A percentile compares a stretch with the other conserved stretches of the same genome.
Conservation (phyloP, 2,113 vertebrate species). For the Harpagus bidentatus region DNA sequence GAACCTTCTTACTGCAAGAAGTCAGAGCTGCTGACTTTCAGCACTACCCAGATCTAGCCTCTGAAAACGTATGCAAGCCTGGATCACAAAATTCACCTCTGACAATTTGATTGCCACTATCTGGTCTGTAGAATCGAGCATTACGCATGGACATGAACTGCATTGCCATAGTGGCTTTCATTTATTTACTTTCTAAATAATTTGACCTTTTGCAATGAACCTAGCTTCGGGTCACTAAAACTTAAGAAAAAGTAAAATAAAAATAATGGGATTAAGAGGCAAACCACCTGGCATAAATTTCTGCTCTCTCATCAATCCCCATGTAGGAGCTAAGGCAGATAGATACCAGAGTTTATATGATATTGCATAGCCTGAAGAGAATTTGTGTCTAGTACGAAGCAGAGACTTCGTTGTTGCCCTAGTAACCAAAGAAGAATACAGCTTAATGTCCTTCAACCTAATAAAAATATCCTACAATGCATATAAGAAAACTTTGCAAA, state of each 20-base stretch:
- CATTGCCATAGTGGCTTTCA: neutral
- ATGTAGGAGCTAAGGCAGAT: neutral
- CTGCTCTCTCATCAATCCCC: neutral
- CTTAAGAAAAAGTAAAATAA: neutral
- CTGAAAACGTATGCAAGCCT: neutral
- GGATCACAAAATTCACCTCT: neutral
- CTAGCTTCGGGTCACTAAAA: neutral
- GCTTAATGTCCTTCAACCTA: constrained; percentile 27
- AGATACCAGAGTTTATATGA: neutral
- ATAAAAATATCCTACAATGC: constrained; percentile 29
- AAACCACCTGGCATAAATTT: neutral
- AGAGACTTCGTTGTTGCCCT: constrained; percentile 2
- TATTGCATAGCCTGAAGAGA: neutral
- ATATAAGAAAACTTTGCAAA: neutral
- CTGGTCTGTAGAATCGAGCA: fast-evolving
- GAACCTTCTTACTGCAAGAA: neutral
- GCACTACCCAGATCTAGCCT: neutral
- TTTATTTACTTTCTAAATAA: neutral
- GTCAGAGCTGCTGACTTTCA: neutral
- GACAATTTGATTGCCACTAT: neutral
- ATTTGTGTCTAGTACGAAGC: neutral
- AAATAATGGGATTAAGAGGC: neutral
- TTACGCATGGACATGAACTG: neutral
- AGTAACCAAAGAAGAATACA: constrained; percentile 42
- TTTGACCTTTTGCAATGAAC: neutral